Conservation (phyloP, 2,113 vertebrate species). For the Triplophysa tibetana region DNA sequence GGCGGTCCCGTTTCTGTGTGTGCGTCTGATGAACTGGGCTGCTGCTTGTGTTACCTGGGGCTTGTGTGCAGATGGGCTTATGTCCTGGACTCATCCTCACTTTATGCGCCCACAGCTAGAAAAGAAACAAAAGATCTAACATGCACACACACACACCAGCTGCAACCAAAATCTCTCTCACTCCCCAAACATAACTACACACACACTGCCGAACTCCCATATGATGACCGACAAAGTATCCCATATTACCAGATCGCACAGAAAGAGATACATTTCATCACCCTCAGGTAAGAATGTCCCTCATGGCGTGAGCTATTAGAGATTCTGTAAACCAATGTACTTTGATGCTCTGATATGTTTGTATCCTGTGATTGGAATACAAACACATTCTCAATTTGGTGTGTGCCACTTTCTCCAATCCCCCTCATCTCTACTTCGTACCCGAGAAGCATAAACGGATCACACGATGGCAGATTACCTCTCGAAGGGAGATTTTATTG, state of each 20-base stretch:
- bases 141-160: conserved; percentile 31
- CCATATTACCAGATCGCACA: conserved; percentile 31
- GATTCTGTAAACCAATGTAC: conserved; percentile 12
- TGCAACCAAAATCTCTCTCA: conserved; percentile 15
- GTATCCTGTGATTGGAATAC: conserved; percentile 14
- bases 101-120: conserved; percentile 52
- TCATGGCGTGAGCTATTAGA: conserved; percentile 22
- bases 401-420: neutral
- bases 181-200: conserved; percentile 29
- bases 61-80: conserved; percentile 68
- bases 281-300: conserved; percentile 28
- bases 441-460: conserved; percentile 4
- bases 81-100: conserved; percentile 68
- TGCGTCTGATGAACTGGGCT: conserved; percentile 48
- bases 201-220: conserved; percentile 15
- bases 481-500: too few species aligned
- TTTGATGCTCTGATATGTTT: conserved; percentile 6
- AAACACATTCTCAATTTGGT: conserved; percentile 33
- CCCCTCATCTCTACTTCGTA: neutral
- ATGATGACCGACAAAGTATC: conserved; percentile 14
- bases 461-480: conserved; percentile 36
- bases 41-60: conserved; percentile 73
- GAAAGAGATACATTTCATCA: conserved; percentile 18
- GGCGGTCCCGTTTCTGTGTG: conserved; percentile 58
- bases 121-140: conserved; percentile 34